phyloP scores from a whole-genome alignment of 92 coral and sea anemone species.

The Zoanthus sansibaricus region DNA sequence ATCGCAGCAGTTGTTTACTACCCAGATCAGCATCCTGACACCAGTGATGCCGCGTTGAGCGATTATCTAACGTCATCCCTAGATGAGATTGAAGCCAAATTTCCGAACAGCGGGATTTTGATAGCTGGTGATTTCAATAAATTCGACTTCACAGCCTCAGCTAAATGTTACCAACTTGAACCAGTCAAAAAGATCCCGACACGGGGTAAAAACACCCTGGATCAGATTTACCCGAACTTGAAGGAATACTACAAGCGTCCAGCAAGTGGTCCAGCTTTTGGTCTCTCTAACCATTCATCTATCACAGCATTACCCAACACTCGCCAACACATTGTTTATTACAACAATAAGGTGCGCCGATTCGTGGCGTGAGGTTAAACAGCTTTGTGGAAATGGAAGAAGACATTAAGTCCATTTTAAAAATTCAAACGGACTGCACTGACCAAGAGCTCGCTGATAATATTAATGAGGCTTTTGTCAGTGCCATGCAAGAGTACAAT shows the following conservation, averaged over 20 bases:
- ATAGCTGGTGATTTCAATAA: background rate
- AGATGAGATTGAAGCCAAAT: conserved; percentile 48
- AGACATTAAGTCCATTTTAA: conserved; percentile 42
- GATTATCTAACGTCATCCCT: conserved; percentile 52
- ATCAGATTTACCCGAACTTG: conserved; percentile 33
- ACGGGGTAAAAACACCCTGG: no score
- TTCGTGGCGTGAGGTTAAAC: conserved; percentile 29
- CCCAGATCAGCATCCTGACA: background rate
- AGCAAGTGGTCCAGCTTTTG: background rate
- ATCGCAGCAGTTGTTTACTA: background rate
- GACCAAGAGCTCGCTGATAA: background rate
- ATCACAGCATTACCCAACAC: conserved; percentile 52
- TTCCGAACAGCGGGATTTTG: conserved; percentile 54
- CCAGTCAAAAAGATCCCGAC: no score
- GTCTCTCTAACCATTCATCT: background rate
- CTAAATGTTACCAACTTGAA: background rate
- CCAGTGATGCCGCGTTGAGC: conserved; percentile 43
- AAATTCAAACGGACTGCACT: conserved; percentile 45
- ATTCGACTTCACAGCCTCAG: no score
- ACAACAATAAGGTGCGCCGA: background rate
- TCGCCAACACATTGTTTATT: background rate
- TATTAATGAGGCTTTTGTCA: background rate
- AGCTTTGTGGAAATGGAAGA: background rate
- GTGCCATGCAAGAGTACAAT: conserved; percentile 49
- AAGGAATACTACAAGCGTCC: conserved; percentile 53